phyloP scores from a whole-genome alignment of 2,888 invertebrate species.

The Epistrophe eligans region DNA sequence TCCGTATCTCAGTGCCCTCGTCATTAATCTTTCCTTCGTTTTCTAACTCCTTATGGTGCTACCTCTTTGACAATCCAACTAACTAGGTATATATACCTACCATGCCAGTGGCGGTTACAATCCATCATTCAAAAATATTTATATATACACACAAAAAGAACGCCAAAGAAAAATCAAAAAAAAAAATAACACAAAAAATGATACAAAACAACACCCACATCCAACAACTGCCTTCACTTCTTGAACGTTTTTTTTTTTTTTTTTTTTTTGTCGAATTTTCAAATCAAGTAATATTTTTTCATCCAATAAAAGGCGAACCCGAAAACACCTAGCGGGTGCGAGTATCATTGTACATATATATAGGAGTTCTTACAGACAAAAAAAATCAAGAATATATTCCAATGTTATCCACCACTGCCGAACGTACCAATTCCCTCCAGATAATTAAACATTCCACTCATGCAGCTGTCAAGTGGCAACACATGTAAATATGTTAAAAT shows the following conservation, averaged over 20 bases:
- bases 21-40: conserved; percentile 63
- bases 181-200: background rate
- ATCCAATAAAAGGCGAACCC: conserved; percentile 23
- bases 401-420: conserved; percentile 15
- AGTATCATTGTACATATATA: background rate
- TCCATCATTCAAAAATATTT: conserved; percentile 58
- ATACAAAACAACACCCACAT: conserved; percentile 25
- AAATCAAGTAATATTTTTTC: conserved; percentile 35
- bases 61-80: conserved; percentile 4
- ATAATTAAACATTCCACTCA: conserved; percentile 76
- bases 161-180: background rate
- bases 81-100: background rate
- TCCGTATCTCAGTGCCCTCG: conserved; percentile 56
- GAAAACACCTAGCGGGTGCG: background rate
- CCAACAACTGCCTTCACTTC: conserved; percentile 23
- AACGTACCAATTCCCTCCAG: conserved; percentile 42
- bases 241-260: conserved; percentile 47
- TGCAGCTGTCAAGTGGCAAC: conserved; percentile 75
- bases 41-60: conserved; percentile 1
- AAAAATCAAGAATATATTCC: conserved; percentile 9
- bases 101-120: conserved; percentile 43
- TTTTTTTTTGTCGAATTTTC: conserved; percentile 41
- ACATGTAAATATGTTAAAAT: conserved; percentile 72
- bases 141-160: background rate
- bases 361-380: background rate